Evolutionary conservation across 2,113 vertebrate genomes (phyloP).

Genomic region (Pyxicephalus adspersus): DNA sequence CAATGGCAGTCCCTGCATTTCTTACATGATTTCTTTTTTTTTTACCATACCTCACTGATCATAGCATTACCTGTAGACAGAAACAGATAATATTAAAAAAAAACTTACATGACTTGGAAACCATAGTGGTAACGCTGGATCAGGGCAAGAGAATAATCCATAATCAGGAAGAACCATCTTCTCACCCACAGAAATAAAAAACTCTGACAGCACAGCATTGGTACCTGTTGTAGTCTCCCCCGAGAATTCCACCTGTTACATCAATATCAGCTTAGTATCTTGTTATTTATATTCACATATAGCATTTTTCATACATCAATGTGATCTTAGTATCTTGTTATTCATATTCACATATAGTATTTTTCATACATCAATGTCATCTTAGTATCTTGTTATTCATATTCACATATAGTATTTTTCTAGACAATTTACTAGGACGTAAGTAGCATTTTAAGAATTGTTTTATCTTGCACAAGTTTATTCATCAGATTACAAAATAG

Average conservation of each 20-base stretch:
- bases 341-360: too few relatives aligned
- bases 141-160: constrained; percentile 69
- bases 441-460: too few relatives aligned
- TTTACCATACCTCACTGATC: background rate
- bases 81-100: background rate
- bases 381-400: too few relatives aligned
- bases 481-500: too few relatives aligned
- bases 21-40: background rate
- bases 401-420: too few relatives aligned
- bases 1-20: background rate
- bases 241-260: constrained; percentile 72
- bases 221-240: constrained; percentile 58
- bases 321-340: too few relatives aligned
- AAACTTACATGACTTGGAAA: constrained; percentile 74
- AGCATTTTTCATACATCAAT: too few relatives aligned
- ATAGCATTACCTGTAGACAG: background rate
- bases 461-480: too few relatives aligned
- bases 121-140: constrained; percentile 70
- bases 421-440: too few relatives aligned
- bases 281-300: too few relatives aligned
- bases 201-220: constrained; percentile 67
- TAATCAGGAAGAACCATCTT: constrained; percentile 69
- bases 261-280: too few relatives aligned
- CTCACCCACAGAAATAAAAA: constrained; percentile 73
- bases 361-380: too few relatives aligned